These are phyloP conservation scores for Labeo calbasu DNA, from an alignment of 2,797 vertebrate genomes.

Conservation along the genomic window DNA sequence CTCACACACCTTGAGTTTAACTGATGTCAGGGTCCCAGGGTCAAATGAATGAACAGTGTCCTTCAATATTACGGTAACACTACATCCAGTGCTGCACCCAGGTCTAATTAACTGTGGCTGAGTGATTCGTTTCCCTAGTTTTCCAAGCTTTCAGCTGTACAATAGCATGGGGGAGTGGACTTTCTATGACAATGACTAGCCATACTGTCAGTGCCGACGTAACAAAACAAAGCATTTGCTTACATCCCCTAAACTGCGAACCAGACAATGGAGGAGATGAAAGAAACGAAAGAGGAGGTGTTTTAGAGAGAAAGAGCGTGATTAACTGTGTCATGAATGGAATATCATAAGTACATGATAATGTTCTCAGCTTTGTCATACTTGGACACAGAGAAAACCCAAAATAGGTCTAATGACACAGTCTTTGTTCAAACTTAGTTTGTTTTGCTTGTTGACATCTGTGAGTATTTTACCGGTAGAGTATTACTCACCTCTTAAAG, in stretches of 20 bases:
- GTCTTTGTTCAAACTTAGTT: background rate
- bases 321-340: background rate
- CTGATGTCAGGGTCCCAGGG: background rate
- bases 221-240: slow-evolving; percentile 67
- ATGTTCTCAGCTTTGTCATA: background rate
- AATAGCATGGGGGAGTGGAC: slow-evolving; percentile 34
- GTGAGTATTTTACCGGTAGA: too few relatives aligned
- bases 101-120: background rate
- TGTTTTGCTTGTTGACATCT: background rate
- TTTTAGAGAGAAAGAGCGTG: background rate
- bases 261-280: slow-evolving; percentile 53
- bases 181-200: slow-evolving; percentile 48
- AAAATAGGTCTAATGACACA: background rate
- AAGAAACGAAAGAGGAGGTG: slow-evolving; percentile 25
- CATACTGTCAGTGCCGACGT: slow-evolving; percentile 51
- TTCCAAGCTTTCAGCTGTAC: slow-evolving; percentile 33
- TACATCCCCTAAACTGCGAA: slow-evolving; percentile 55
- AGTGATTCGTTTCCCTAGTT: slow-evolving; percentile 39
- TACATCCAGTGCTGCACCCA: slow-evolving; percentile 2
- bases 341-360: background rate
- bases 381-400: background rate
- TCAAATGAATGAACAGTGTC: slow-evolving; percentile 8
- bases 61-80: slow-evolving; percentile 8
- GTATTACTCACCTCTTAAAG: background rate
- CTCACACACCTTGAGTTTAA: slow-evolving; percentile 51